Evolutionary conservation across 2,888 invertebrate species (phyloP).

Genomic region (Chymomyza caudatula): DNA sequence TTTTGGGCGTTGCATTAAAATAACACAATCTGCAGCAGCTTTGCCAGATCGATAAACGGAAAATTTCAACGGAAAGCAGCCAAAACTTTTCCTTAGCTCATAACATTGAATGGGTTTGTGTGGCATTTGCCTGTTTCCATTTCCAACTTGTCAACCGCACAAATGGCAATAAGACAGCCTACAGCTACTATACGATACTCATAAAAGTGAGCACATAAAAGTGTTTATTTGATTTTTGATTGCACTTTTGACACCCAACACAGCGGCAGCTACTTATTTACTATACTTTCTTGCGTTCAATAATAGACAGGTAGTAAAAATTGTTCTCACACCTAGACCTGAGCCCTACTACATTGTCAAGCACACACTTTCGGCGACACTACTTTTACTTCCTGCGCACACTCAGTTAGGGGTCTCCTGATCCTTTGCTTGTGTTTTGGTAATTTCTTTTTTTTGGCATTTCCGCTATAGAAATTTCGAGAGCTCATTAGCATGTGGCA

Average conservation of each 20-base stretch:
- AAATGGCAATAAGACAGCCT: background rate
- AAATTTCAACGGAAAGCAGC: conserved; percentile 15
- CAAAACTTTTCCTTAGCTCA: background rate
- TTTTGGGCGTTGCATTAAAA: conserved; percentile 32
- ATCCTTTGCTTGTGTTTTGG: conserved; percentile 27
- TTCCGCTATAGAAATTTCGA: conserved; percentile 53
- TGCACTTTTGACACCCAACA: conserved; percentile 41
- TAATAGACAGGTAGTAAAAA: conserved; percentile 65
- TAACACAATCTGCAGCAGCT: conserved; percentile 14
- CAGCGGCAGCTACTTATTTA: conserved; percentile 13
- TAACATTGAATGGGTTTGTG: background rate
- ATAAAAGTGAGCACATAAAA: conserved; percentile 49
- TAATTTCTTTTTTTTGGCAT: conserved; percentile 54
- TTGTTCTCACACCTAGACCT: conserved; percentile 49
- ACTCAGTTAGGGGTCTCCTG: conserved; percentile 14
- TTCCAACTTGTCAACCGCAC: conserved; percentile 42
- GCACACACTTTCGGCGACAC: conserved; percentile 1
- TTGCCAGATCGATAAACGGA: background rate
- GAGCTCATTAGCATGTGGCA: conserved; percentile 45
- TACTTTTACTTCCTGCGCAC: conserved; percentile 38
- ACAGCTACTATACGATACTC: conserved; percentile 6
- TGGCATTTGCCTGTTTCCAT: conserved; percentile 10
- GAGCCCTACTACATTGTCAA: background rate
- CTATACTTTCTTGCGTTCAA: background rate
- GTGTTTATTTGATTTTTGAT: conserved; percentile 61